A percentile compares a stretch with the other conserved stretches of the same genome.
phyloP scores from a whole-genome alignment of 2,888 invertebrate species.

The Caenorhabditis virilis region DNA sequence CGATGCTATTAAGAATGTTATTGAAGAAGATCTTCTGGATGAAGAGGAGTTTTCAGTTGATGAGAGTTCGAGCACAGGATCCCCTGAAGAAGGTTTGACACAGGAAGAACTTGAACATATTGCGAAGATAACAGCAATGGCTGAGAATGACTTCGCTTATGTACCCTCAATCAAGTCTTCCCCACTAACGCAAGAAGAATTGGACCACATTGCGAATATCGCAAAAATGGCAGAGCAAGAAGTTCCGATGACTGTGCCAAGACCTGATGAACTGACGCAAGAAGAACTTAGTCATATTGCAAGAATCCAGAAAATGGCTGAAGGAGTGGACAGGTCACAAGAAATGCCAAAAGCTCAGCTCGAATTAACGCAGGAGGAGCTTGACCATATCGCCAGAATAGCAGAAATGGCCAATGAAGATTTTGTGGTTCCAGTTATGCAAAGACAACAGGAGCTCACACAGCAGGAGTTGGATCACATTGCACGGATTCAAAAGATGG shows the following conservation, averaged over 20 bases:
- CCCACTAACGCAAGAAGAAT: slow-evolving; percentile 37
- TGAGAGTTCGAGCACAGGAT: not conserved
- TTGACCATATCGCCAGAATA: slow-evolving; percentile 42
- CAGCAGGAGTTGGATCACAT: slow-evolving; percentile 27
- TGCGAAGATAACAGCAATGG: slow-evolving; percentile 27
- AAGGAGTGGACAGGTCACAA: no score
- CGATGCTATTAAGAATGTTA: slow-evolving; percentile 27
- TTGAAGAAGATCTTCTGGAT: not conserved
- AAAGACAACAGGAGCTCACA: slow-evolving; percentile 7
- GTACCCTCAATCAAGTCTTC: not conserved
- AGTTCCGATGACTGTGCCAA: not conserved
- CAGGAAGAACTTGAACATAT: slow-evolving; percentile 39
- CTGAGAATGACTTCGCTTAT: slow-evolving; percentile 6
- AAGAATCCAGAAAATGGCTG: no score
- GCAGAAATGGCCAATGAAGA: slow-evolving; percentile 20
- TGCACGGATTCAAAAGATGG: slow-evolving; percentile 1
- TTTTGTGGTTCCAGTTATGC: not conserved
- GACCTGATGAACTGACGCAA: not conserved
- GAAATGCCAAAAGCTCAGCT: slow-evolving; percentile 14
- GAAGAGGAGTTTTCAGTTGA: slow-evolving; percentile 16
- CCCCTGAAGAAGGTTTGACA: no score
- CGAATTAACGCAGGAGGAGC: slow-evolving; percentile 44
- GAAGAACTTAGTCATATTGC: not conserved
- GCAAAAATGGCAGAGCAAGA: slow-evolving; percentile 12
- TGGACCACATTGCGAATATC: slow-evolving; percentile 35